These are phyloP conservation scores for Drosophila carrolli DNA, from an alignment of 1,140 invertebrate genomes.

Conservation along the genomic window DNA sequence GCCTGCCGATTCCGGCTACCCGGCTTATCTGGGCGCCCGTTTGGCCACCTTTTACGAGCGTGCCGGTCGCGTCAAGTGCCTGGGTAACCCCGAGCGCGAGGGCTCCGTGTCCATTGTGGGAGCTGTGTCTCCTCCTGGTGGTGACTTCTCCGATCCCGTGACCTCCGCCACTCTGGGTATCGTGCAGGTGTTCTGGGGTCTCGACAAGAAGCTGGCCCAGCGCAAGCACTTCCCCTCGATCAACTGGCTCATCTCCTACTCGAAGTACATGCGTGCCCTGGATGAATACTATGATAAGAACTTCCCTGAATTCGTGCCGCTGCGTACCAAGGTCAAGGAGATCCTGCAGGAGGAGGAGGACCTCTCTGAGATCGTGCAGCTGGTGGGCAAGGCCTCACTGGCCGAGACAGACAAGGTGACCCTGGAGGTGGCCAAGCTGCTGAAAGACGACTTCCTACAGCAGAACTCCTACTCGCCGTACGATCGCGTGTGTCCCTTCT, in stretches of 20 bases:
- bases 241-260: constrained; percentile 99
- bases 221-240: constrained; percentile 99
- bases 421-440: constrained; percentile 98
- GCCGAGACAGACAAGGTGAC: constrained; percentile 99
- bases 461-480: constrained; percentile 99
- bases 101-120: constrained; percentile 99
- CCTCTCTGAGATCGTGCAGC: constrained; percentile 99
- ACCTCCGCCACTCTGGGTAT: constrained; percentile 99
- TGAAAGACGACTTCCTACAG: constrained; percentile 99
- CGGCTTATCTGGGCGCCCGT: constrained; percentile 98
- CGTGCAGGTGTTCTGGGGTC: constrained; percentile 99
- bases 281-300: constrained; percentile 99
- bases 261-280: constrained; percentile 98
- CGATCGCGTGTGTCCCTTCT: constrained; percentile 99
- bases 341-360: constrained; percentile 99
- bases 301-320: constrained; percentile 97
- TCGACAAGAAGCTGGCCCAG: constrained; percentile 99
- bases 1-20: constrained; percentile 99
- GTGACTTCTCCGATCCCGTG: constrained; percentile 99
- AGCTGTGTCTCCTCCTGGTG: constrained; percentile 99
- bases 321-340: constrained; percentile 96
- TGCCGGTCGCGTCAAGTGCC: constrained; percentile 98
- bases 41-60: constrained; percentile 99
- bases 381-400: constrained; percentile 99
- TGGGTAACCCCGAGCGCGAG: constrained; percentile 99